Conservation (phyloP, 2,888 invertebrate genomes). For the Leuctra nigra region DNA sequence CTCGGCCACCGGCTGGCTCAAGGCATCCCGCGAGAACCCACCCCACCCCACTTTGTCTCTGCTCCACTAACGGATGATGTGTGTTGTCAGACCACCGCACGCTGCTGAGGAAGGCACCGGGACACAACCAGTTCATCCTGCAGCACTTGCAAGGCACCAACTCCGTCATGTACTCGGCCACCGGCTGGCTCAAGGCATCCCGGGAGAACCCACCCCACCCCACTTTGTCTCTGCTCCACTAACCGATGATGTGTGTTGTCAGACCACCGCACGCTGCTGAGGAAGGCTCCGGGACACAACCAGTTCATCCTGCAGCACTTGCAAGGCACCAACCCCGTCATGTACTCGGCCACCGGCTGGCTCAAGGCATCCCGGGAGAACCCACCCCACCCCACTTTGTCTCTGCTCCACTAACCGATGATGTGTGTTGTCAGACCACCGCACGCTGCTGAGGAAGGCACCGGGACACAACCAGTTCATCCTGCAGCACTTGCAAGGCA, state of each 20-base stretch:
- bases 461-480: conserved; percentile 72
- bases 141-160: conserved; percentile 78
- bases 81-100: conserved; percentile 58
- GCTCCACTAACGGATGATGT: too few species aligned
- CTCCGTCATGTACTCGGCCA: conserved; percentile 82
- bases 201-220: conserved; percentile 79
- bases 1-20: conserved; percentile 84
- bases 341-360: conserved; percentile 87
- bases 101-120: conserved; percentile 69
- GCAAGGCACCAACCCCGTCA: conserved; percentile 86
- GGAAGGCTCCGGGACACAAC: conserved; percentile 69
- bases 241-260: too few species aligned
- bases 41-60: conserved; percentile 68
- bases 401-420: too few species aligned
- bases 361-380: conserved; percentile 81
- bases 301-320: conserved; percentile 72
- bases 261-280: conserved; percentile 59
- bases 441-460: conserved; percentile 67
- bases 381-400: conserved; percentile 69
- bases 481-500: conserved; percentile 69
- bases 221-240: too few species aligned
- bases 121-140: conserved; percentile 67
- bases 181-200: conserved; percentile 83
- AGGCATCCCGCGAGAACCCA: conserved; percentile 79
- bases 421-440: too few species aligned